Base-by-base conservation (phyloP, 2,113 vertebrate genomes). In the Colinus virginianus region DNA sequence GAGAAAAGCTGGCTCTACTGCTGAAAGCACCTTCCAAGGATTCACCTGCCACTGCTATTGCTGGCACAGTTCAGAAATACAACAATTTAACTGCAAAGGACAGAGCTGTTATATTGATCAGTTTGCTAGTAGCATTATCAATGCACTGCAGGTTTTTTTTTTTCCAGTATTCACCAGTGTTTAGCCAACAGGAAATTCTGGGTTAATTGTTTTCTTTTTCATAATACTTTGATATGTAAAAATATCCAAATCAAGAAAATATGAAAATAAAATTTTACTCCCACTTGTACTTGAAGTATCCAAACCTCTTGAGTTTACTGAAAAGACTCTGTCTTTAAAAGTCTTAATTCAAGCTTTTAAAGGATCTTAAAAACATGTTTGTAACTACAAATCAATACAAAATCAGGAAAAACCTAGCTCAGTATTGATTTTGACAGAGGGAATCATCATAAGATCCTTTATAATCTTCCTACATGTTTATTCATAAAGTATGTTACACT, bases 401-500 rank as follows among this genome's bases (percentile, higher is more conserved):
- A 74, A 51, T 7, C 2, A 70, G 64, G 49, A 84, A 77, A 91
- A 93, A 46, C 7, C 1, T 70, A 75, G 20, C 16, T 63, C 19
- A 71, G 2, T 62, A 45, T 66, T 93, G 51, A 84, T 93, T 95
- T 87, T 30, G 66, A 30, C 62, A 78, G 36, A 72, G 46, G 25
- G 5, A 62, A 62, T 11, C 43, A 21, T 34, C 25, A 1, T 78
- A 83, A 62, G 23, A 49, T 78, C 21, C n/a, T 88, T 84, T 82
- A 34, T 81, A 40, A 25, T 74, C 38, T 84, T 46, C 46, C 56
- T 87, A 32, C 45, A 58, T 72, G 18, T 88, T 90, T 84, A 67
- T 90, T 85, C 59, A 88, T 90, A 51, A 78, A 70, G 22, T 84
- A 42, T 63, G 51, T 81, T 90, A 85, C 45, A 87, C 51, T 59